A percentile compares a stretch with the other conserved stretches of the same genome.
Conservation (phyloP, 2,888 invertebrate genomes). For the Chrysodeixis includens region DNA sequence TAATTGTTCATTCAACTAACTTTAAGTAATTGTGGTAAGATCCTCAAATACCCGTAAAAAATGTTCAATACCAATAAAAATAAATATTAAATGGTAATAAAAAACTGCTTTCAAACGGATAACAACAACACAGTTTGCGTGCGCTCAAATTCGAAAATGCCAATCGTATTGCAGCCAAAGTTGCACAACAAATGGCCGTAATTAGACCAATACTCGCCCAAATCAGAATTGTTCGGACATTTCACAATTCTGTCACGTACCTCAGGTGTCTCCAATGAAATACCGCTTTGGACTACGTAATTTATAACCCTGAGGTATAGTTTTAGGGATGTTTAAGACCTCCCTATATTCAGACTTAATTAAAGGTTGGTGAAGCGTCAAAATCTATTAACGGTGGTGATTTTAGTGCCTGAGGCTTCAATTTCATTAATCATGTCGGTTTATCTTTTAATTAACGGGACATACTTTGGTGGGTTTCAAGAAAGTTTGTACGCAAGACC, state of each 20-base stretch:
- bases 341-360: conserved; percentile 35
- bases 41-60: too few species aligned
- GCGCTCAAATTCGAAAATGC: background rate
- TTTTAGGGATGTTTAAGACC: conserved; percentile 19
- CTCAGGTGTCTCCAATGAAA: conserved; percentile 44
- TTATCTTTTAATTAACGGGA: conserved; percentile 12
- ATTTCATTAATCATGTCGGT: background rate
- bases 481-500: too few species aligned
- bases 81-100: too few species aligned
- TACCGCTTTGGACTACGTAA: conserved; percentile 49
- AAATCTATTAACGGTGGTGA: conserved; percentile 18
- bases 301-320: conserved; percentile 33
- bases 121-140: too few species aligned
- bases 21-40: too few species aligned
- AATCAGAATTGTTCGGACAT: conserved; percentile 11
- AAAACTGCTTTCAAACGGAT: too few species aligned
- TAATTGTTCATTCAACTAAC: too few species aligned
- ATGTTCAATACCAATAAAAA: too few species aligned
- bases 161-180: background rate
- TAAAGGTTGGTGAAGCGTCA: conserved; percentile 39
- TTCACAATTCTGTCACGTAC: conserved; percentile 35
- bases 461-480: background rate
- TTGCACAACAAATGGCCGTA: conserved; percentile 7
- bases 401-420: background rate
- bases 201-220: conserved; percentile 6